A percentile compares a stretch with the other conserved stretches of the same genome.
Conservation (phyloP, 2,888 invertebrate species). For the Erpobdella octoculata region DNA sequence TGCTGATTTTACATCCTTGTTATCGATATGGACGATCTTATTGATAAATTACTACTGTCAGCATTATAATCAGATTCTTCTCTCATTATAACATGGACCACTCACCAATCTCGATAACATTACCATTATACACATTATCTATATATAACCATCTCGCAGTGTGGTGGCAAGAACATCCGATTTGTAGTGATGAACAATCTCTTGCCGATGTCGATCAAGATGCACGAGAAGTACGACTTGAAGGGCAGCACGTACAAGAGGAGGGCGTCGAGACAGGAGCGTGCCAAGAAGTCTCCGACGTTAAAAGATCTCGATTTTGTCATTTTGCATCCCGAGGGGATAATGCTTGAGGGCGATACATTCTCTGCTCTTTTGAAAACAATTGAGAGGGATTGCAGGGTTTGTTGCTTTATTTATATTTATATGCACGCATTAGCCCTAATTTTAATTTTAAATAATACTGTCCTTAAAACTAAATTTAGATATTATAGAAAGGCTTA, state of each 20-base stretch:
- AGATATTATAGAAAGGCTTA: too few species aligned
- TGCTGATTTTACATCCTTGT: too few species aligned
- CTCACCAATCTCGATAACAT: too few species aligned
- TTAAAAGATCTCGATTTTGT: slow-evolving; percentile 96
- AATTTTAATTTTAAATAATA: not conserved
- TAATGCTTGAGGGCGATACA: slow-evolving; percentile 86
- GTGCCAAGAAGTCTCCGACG: slow-evolving; percentile 82
- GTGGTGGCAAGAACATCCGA: slow-evolving; percentile 97
- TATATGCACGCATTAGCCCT: not conserved
- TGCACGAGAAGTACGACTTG: slow-evolving; percentile 91
- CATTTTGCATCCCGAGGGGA: slow-evolving; percentile 89
- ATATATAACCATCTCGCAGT: slow-evolving; percentile 62
- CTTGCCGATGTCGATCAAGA: slow-evolving; percentile 81
- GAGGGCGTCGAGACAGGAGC: slow-evolving; percentile 82
- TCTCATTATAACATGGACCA: too few species aligned
- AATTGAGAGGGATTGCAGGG: slow-evolving; percentile 90
- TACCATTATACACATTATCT: too few species aligned
- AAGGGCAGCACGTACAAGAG: slow-evolving; percentile 98
- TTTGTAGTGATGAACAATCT: slow-evolving; percentile 98
- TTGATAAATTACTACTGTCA: too few species aligned
- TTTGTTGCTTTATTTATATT: slow-evolving; percentile 55
- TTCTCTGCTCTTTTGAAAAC: slow-evolving; percentile 90
- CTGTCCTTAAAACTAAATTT: too few species aligned
- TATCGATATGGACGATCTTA: too few species aligned
- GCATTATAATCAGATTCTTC: too few species aligned